A percentile compares a stretch with the other conserved stretches of the same genome.
Conservation (phyloP, 2,113 vertebrate genomes). For the Hemichromis elongatus region DNA sequence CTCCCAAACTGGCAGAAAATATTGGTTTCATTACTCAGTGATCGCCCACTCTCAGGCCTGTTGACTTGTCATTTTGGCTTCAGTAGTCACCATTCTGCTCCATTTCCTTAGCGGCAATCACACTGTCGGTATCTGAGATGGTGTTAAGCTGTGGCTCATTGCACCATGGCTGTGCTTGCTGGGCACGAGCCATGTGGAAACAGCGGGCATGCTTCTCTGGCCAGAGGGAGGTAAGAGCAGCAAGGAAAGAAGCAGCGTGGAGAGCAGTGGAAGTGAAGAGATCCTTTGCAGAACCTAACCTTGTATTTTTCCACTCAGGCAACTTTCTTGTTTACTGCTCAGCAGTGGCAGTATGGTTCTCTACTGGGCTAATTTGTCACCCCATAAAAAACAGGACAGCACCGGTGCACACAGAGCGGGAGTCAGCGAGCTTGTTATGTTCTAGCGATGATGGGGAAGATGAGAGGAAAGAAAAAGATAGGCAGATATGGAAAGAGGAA, state of each 20-base stretch:
- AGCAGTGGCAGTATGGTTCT: slow-evolving; percentile 28
- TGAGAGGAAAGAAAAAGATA: not conserved
- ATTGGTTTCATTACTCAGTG: slow-evolving; percentile 39
- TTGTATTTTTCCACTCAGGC: slow-evolving; percentile 47
- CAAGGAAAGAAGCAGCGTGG: not conserved
- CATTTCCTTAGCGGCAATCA: slow-evolving; percentile 56
- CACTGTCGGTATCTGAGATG: slow-evolving; percentile 59
- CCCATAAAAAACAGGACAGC: slow-evolving; percentile 45
- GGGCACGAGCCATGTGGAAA: slow-evolving; percentile 58
- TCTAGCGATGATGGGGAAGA: slow-evolving; percentile 11
- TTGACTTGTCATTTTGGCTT: slow-evolving; percentile 62
- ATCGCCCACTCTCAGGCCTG: slow-evolving; percentile 51
- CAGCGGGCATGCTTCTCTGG: slow-evolving; percentile 28
- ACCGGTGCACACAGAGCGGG: slow-evolving; percentile 27
- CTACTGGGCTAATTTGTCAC: slow-evolving; percentile 54
- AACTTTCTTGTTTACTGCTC: slow-evolving; percentile 51
- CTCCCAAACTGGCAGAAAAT: slow-evolving; percentile 5
- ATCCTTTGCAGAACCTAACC: slow-evolving; percentile 24
- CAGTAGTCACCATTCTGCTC: slow-evolving; percentile 58
- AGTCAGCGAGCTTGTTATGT: slow-evolving; percentile 47
- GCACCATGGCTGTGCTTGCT: slow-evolving; percentile 52
- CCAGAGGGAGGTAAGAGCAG: slow-evolving; percentile 13
- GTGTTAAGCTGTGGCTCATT: slow-evolving; percentile 64
- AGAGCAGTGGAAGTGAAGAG: slow-evolving; percentile 4
- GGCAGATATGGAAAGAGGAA: not conserved